These are phyloP conservation scores for Hirtodrosophila cameraria DNA, from an alignment of 2,888 invertebrate species.

Conservation along the genomic window DNA sequence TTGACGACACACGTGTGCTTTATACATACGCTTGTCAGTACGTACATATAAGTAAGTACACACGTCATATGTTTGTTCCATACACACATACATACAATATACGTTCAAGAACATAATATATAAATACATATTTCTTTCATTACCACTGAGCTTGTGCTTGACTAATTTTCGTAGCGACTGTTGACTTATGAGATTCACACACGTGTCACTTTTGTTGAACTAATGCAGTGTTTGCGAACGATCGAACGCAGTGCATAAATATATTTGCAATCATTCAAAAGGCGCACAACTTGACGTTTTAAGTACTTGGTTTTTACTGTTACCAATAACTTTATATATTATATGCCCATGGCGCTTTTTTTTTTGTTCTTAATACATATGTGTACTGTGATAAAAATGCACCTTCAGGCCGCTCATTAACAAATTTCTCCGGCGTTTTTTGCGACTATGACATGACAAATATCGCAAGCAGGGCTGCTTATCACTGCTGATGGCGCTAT, in stretches of 20 bases:
- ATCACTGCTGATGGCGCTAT: constrained; percentile 11
- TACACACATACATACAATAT: not conserved
- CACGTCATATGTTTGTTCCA: not conserved
- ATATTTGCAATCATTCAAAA: constrained; percentile 46
- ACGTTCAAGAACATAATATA: constrained; percentile 1
- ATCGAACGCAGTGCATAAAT: constrained; percentile 29
- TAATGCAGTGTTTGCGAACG: constrained; percentile 50
- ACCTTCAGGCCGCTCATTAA: constrained; percentile 61
- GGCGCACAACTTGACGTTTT: constrained; percentile 42
- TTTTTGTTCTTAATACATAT: constrained; percentile 59
- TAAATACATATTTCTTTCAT: constrained; percentile 28
- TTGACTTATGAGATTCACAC: constrained; percentile 75
- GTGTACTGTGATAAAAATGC: constrained; percentile 59
- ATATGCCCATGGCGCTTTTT: constrained; percentile 62
- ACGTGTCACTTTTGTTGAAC: constrained; percentile 70
- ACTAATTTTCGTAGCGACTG: constrained; percentile 18
- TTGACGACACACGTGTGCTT: too few species aligned
- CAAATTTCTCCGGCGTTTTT: constrained; percentile 50
- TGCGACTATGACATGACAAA: constrained; percentile 64
- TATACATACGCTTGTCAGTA: not conserved
- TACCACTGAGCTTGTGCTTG: constrained; percentile 35
- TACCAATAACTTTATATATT: constrained; percentile 43
- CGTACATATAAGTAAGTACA: not conserved
- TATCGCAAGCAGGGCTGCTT: constrained; percentile 43
- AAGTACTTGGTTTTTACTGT: constrained; percentile 61